phyloP scores from a whole-genome alignment of 1,140 invertebrate species.

The Drosophila kohkoa region DNA sequence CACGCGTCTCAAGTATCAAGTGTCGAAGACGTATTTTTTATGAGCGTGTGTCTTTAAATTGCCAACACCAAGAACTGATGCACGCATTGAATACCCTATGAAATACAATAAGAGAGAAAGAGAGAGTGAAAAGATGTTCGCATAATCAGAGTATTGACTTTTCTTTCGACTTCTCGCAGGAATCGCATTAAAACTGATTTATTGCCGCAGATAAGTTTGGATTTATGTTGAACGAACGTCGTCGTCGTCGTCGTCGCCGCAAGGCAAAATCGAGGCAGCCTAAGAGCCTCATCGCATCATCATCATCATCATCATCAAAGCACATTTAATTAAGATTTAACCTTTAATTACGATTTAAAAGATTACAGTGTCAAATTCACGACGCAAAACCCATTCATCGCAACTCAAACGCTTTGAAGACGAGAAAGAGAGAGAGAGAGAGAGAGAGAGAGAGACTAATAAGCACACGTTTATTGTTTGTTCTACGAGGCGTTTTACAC shows the following conservation, averaged over 20 bases:
- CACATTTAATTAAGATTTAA: constrained; percentile 78
- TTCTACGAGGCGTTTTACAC: constrained; percentile 23
- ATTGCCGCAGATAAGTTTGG: constrained; percentile 76
- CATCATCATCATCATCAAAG: constrained; percentile 17
- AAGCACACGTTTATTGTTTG: constrained; percentile 28
- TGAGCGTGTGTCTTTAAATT: background rate
- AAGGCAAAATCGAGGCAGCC: background rate
- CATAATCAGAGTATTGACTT: constrained; percentile 39
- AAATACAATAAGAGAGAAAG: constrained; percentile 13
- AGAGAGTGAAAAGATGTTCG: constrained; percentile 8
- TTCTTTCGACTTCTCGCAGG: constrained; percentile 16
- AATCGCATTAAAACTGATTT: constrained; percentile 79
- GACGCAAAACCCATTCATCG: constrained; percentile 20
- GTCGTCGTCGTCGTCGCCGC: background rate
- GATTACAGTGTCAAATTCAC: constrained; percentile 71
- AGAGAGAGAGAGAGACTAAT: background rate
- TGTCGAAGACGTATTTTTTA: background rate
- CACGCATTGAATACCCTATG: background rate
- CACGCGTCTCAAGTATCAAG: too few species aligned
- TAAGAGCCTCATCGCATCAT: background rate
- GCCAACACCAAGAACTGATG: background rate
- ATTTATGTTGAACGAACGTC: constrained; percentile 62
- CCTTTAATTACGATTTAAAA: constrained; percentile 81
- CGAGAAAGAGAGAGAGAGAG: too few species aligned
- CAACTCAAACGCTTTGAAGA: background rate